Evolutionary conservation across 2,888 invertebrate species (phyloP), one percentile per base, ranked within the genome.

Genomic region (Philhelius pedissequus): DNA sequence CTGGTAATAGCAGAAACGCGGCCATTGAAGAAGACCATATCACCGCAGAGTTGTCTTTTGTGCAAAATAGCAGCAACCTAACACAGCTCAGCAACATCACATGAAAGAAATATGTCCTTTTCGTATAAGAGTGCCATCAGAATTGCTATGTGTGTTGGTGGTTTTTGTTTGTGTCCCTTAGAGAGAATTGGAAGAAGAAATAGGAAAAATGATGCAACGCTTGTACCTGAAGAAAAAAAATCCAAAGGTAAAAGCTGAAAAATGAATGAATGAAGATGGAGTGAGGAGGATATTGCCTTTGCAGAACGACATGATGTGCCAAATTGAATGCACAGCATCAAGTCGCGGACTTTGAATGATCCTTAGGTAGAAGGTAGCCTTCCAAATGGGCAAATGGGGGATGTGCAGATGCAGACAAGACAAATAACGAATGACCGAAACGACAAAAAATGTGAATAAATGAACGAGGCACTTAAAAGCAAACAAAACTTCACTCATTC

Each of bases 241-340:
- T 15, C 4, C 27, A 15, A 38, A 64, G 45, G 64, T 45, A 64
- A 40, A 50, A 30, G 30, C 22, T 43, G 50, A 32, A 69, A 60
- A 74, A 40, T 32, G 38, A 13, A 40, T 32, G 38, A 13, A 56
- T 7, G 11, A 13, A 20, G 18, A 32, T 32, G 6, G 3, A 32
- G 20, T 27, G 7, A 18, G 15, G 20, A 7, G 13, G 4, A 20
- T 5, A 8, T 4, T 43, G n/a, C 54, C 54, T 50, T 52, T 48
- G 43, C 64, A 8, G 71, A 43, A 60, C 27, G 43, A 82, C 82
- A 77, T 82, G 82, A 77, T 82, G 82, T 77, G 73, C 68, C 77
- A 82, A 84, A 84, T 76, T 80, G 79, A 80, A 84, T 80, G 84
- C 84, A 80, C 79, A 75, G 62, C 80, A 80, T 75, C 75, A 81